Percentiles rank a stretch among this genome's conserved stretches.
Conservation (phyloP, 2,113 vertebrate genomes). For the Cyanistes caeruleus region DNA sequence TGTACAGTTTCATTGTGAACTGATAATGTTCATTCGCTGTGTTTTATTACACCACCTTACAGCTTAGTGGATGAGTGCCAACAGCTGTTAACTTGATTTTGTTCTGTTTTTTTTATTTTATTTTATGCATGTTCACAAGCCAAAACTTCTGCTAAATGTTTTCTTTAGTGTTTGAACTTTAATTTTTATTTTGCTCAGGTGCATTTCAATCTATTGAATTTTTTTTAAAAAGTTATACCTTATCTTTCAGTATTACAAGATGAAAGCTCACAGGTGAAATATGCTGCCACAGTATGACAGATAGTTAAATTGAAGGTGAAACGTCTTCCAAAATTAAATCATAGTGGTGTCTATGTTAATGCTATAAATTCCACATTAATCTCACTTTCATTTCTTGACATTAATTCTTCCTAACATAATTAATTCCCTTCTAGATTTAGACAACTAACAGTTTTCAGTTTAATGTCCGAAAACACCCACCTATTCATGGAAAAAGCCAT, state of each 20-base stretch:
- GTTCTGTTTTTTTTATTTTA: not conserved
- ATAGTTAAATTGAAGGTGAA: not conserved
- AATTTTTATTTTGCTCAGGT: slow-evolving; percentile 2
- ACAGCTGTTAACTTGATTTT: not conserved
- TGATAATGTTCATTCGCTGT: not conserved
- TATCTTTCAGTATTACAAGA: not conserved
- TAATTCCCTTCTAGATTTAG: not conserved
- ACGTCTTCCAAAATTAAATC: slow-evolving; percentile 26
- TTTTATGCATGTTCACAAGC: not conserved
- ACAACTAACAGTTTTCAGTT: not conserved
- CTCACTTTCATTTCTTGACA: not conserved
- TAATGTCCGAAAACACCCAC: not conserved
- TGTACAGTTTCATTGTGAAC: slow-evolving; percentile 30
- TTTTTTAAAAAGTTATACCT: not conserved
- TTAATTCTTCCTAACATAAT: not conserved
- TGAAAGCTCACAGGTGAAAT: not conserved
- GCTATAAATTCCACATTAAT: not conserved
- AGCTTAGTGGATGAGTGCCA: not conserved
- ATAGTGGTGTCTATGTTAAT: not conserved
- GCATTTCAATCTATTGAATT: not conserved
- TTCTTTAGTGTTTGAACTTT: not conserved
- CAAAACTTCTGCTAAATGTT: not conserved
- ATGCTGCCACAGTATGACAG: not conserved
- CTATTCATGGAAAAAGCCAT: slow-evolving; percentile 33
- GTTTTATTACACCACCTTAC: not conserved